phyloP scores from a whole-genome alignment of 2,113 vertebrate species.

The Embiotoca jacksoni region DNA sequence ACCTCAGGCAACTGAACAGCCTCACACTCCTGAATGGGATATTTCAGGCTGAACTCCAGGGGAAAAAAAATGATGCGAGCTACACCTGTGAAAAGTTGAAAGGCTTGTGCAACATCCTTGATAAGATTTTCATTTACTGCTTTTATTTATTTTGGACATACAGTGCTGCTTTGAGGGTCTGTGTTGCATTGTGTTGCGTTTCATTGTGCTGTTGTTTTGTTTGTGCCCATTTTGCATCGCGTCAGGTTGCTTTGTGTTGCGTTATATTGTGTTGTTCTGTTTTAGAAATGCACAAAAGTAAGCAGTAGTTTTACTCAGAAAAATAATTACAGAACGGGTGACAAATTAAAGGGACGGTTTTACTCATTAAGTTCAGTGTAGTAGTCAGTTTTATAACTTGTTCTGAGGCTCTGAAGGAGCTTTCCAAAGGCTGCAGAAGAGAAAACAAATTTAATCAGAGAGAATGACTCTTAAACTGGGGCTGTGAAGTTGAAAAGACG shows the following conservation, averaged over 20 bases:
- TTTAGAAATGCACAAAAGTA: neutral
- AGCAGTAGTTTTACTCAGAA: neutral
- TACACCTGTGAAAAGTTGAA: constrained; percentile 45
- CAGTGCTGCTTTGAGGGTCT: constrained; percentile 3
- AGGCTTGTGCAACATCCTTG: constrained; percentile 42
- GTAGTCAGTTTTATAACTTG: too few species aligned
- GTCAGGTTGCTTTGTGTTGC: constrained; percentile 8
- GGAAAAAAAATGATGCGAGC: constrained; percentile 34
- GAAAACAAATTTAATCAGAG: too few species aligned
- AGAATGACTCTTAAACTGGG: too few species aligned
- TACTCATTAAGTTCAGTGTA: neutral
- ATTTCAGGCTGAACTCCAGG: constrained; percentile 42
- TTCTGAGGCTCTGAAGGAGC: too few species aligned
- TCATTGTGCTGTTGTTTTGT: neutral
- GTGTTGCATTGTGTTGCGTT: constrained; percentile 48
- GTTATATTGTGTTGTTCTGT: neutral
- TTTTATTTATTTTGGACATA: constrained; percentile 38
- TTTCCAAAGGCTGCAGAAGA: too few species aligned
- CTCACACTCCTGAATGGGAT: constrained; percentile 27
- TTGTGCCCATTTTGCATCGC: constrained; percentile 5
- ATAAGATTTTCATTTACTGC: constrained; percentile 23
- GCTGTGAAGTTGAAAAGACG: too few species aligned
- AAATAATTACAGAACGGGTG: neutral
- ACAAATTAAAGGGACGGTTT: neutral
- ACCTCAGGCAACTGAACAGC: constrained; percentile 58